Conservation (phyloP, 2,797 vertebrate genomes). For the Pipistrellus nathusii region DNA sequence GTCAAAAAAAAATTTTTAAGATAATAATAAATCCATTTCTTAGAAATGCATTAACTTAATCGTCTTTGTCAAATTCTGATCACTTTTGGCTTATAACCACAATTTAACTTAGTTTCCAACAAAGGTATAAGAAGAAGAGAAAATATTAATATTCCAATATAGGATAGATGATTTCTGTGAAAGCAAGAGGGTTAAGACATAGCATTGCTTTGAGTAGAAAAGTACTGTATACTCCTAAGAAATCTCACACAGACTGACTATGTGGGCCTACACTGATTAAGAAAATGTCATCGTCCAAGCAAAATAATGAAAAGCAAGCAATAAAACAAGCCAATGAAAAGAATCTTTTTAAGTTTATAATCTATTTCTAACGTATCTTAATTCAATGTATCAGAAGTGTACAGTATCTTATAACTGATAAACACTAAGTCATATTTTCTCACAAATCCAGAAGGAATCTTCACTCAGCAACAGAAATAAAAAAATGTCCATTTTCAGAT, state of each 20-base stretch:
- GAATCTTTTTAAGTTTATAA: neutral
- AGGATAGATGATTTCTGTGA: neutral
- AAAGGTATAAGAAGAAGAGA: neutral
- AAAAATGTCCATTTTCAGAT: slow-evolving; percentile 16
- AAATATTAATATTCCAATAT: neutral
- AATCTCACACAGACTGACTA: slow-evolving; percentile 79
- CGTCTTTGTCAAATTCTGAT: slow-evolving; percentile 49
- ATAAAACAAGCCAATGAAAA: slow-evolving; percentile 67
- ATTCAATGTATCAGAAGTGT: slow-evolving; percentile 15
- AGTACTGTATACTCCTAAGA: slow-evolving; percentile 73
- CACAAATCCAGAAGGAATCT: neutral
- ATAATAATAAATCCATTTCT: neutral
- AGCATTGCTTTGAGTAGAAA: neutral
- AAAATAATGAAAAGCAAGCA: slow-evolving; percentile 72
- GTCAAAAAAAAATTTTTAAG: too few species aligned
- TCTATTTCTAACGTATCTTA: neutral
- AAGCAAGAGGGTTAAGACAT: slow-evolving; percentile 33
- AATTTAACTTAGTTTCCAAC: neutral
- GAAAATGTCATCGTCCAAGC: slow-evolving; percentile 74
- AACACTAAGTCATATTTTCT: slow-evolving; percentile 34
- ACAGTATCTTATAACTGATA: neutral
- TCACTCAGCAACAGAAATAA: neutral
- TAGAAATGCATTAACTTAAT: slow-evolving; percentile 35
- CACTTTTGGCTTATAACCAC: neutral
- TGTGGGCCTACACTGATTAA: slow-evolving; percentile 48